These are phyloP conservation scores for Montipora efflorescens DNA, from an alignment of 64 coral and sea anemone genomes.

Conservation along the genomic window DNA sequence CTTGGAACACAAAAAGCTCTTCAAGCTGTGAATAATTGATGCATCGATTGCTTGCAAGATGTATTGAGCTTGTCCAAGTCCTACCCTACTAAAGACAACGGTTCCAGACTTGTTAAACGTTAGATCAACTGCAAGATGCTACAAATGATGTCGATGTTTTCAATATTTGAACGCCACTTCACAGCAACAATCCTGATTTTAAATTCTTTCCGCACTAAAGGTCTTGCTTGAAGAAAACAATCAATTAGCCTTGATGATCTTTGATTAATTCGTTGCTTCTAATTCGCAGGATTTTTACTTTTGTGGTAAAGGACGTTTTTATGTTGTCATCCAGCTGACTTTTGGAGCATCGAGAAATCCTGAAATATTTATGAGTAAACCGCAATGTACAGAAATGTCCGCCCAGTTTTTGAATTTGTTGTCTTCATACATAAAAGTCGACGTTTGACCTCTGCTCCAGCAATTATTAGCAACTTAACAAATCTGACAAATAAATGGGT, in stretches of 20 bases:
- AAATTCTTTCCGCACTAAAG: background rate
- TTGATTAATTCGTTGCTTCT: background rate
- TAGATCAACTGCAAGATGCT: background rate
- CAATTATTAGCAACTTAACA: too few species aligned
- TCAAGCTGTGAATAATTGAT: conserved; percentile 29
- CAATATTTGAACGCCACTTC: background rate
- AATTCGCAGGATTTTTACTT: background rate
- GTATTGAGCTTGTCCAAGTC: background rate
- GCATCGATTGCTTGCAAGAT: background rate
- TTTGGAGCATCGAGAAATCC: background rate
- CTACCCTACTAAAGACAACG: background rate
- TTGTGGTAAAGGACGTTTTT: background rate
- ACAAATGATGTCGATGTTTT: background rate
- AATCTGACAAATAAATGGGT: too few species aligned
- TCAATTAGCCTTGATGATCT: conserved; percentile 20
- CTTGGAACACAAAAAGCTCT: conserved; percentile 13
- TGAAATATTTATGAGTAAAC: conserved; percentile 1
- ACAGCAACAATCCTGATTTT: background rate
- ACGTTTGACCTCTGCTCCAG: background rate
- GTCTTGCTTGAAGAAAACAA: background rate
- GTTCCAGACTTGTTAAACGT: background rate
- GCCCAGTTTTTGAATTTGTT: background rate
- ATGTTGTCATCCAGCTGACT: background rate
- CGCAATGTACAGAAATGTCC: background rate
- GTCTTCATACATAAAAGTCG: background rate